A percentile compares a stretch with the other conserved stretches of the same genome.
These are phyloP conservation scores for Electrophaes corylata DNA, from an alignment of 2,888 invertebrate species.

Conservation along the genomic window DNA sequence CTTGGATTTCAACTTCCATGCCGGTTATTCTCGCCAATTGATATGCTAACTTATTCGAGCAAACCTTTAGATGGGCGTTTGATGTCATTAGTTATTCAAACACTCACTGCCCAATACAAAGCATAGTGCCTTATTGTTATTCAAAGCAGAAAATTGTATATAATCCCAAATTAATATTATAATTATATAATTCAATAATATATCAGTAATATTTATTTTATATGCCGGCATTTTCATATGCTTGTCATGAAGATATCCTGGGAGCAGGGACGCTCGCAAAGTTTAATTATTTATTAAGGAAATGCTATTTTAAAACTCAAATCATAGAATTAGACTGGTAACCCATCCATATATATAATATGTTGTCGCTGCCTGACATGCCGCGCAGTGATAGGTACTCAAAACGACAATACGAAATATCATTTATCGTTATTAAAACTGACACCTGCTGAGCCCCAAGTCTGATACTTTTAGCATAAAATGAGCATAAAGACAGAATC, in stretches of 20 bases:
- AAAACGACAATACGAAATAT: no score
- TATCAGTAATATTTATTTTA: neutral
- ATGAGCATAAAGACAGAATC: neutral
- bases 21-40: neutral
- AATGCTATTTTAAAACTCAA: no score
- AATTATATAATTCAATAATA: neutral
- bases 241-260: no score
- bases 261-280: no score
- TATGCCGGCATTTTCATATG: neutral
- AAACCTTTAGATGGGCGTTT: neutral
- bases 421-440: no score
- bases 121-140: constrained; percentile 14
- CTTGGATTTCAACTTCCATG: neutral
- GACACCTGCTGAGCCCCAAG: no score
- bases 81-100: neutral
- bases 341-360: no score
- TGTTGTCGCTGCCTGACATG: no score
- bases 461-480: no score
- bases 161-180: neutral
- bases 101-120: constrained; percentile 8
- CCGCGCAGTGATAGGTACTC: no score
- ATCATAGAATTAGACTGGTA: no score
- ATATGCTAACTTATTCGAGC: neutral
- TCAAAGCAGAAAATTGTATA: neutral
- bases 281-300: no score